Percentiles rank a stretch among this genome's conserved stretches.
Conservation (phyloP, 2,888 invertebrate species). For the Macropis europaea region DNA sequence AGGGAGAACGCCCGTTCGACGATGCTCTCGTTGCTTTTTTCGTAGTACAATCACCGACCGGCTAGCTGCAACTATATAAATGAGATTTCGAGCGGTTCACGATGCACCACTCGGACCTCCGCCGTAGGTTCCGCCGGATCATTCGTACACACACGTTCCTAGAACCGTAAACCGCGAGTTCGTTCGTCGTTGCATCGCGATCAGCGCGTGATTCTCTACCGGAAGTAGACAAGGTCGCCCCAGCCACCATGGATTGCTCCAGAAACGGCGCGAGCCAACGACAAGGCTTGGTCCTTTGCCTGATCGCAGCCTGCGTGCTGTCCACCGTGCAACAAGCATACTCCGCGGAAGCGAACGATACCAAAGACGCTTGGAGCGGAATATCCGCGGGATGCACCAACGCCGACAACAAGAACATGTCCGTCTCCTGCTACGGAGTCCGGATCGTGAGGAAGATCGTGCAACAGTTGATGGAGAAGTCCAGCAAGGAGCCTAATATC, state of each 20-base stretch:
- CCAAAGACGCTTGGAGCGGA: constrained; percentile 62
- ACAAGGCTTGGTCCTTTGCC: constrained; percentile 14
- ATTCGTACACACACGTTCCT: constrained; percentile 4
- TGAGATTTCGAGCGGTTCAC: constrained; percentile 53
- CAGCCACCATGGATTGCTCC: constrained; percentile 38
- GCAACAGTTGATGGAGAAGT: constrained; percentile 81
- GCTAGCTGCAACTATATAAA: constrained; percentile 68
- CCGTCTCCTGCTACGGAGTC: constrained; percentile 81
- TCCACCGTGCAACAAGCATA: constrained; percentile 4
- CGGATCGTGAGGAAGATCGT: constrained; percentile 81
- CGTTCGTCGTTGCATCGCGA: not conserved
- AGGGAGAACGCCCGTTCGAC: constrained; percentile 51
- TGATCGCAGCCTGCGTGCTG: constrained; percentile 29
- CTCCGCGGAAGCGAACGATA: constrained; percentile 22
- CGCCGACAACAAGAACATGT: constrained; percentile 72
- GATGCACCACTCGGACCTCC: constrained; percentile 68
- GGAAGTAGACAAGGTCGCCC: not conserved
- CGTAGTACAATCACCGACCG: constrained; percentile 65
- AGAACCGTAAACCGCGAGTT: not conserved
- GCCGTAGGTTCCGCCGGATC: constrained; percentile 65
- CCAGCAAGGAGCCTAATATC: constrained; percentile 81
- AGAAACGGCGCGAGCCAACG: not conserved
- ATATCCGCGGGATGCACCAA: constrained; percentile 61
- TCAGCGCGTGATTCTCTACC: not conserved
- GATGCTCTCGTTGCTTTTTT: constrained; percentile 67